Evolutionary conservation across 1,140 invertebrate genomes (phyloP), one percentile per base, ranked within the genome.

Genomic region (Coelopa frigida): DNA sequence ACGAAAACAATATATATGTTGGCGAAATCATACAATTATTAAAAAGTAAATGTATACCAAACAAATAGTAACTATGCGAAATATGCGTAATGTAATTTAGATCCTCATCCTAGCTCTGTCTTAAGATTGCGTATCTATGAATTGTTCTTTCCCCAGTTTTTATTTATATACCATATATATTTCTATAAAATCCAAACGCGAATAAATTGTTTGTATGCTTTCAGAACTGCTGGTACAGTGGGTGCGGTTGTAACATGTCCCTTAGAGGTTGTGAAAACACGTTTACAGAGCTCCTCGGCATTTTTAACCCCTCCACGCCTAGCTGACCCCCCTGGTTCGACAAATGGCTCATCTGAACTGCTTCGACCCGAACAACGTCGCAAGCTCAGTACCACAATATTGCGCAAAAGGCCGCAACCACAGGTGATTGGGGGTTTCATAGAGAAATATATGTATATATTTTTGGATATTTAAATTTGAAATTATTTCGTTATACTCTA

Each of bases 191-290:
- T n/a, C n/a, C n/a, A n/a, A n/a, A n/a, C n/a, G n/a, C n/a, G n/a
- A n/a, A n/a, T n/a, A n/a, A n/a, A n/a, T 43, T 43, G 20, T 32
- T 31, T 44, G 52, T 59, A 58, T 63, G 36, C 59, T 70, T 74
- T 17, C 70, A 97, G 94, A 59, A 79, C 89, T 70, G 95, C 90
- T 54, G 94, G 95, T 24, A 98, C 94, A 20, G 84, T 89, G 31
- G 95, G 94, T 49, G 94, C 94, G 8, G 88, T 98, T 50, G 82
- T 95, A 29, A 99, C 96, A 52, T 98, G 95, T 75, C 96, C 96
- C 1, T 73, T 99, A 52, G 96, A 99, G 77, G 95, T 99, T 44
- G 89, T 99, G 5, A 99, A 99, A 74, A 99, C 96, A 3, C 79
- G 96, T 36, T 78, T 98, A 44, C 96, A 99, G 70, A 97, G 94